Evolutionary conservation across 2,797 vertebrate species (phyloP), one percentile per base, ranked within the genome.

Genomic region (Oreortyx pictus): DNA sequence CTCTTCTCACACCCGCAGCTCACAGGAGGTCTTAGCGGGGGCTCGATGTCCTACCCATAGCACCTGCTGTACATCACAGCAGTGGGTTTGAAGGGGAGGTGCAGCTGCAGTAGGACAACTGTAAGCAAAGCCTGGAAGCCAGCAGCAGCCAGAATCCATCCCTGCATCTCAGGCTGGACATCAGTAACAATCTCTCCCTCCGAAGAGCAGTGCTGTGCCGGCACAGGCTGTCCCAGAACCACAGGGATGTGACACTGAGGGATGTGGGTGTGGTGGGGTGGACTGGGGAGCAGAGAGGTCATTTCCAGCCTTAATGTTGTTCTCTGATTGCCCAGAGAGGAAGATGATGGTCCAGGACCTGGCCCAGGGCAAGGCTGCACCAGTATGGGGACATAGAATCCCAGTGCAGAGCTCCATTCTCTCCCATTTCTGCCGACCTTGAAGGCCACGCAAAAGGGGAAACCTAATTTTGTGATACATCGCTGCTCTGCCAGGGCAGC

Each of bases 391-490:
- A 57, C 18, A 56, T 1, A 7, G 11, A 19, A 20, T 18, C 54
- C 52, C 31, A n/a, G n/a, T 12, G 14, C 56, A 9, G 56, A 57
- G n/a, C 56, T 33, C 31, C n/a, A 6, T 41, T 12, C 60, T 41
- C 39, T 19, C 60, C 11, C 4, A 9, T 11, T 46, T 6, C 76
- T 33, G 50, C 71, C 10, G 35, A 19, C 56, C 44, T 68, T 3
- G 14, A 27, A 29, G 29, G 22, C 64, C 0, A 9, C 1, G 4
- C 35, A 43, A 49, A 49, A 33, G 18, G 8, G 31, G n/a, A 18
- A 19, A 29, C 0, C 0, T 3, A 1, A n/a, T 20, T 24, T 4
- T 2, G 27, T 2, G 35, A 24, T n/a, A 33, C 23, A 12, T 33
- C 64, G 17, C 31, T 6, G 31, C 5, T 3, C 64, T 17, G 16